A percentile compares a stretch with the other conserved stretches of the same genome.
Conservation (phyloP, 2,888 invertebrate species). For the Resseliella maxima region DNA sequence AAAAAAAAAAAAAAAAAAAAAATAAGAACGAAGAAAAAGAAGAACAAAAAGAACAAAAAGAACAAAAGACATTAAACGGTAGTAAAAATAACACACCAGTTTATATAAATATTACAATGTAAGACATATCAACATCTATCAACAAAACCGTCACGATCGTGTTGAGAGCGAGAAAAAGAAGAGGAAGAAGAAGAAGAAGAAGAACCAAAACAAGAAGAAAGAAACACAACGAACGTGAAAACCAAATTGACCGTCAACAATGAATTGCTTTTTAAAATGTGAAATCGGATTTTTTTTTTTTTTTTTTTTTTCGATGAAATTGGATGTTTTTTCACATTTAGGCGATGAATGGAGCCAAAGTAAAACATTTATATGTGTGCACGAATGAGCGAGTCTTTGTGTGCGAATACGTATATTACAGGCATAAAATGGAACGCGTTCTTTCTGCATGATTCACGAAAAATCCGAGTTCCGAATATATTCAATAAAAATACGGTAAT, state of each 20-base stretch:
- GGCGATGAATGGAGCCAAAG: not conserved
- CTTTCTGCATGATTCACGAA: constrained; percentile 27
- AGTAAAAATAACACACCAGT: constrained; percentile 24
- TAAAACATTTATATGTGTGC: not conserved
- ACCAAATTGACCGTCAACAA: constrained; percentile 51
- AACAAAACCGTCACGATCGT: not conserved
- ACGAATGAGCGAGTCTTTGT: not conserved
- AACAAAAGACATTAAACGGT: constrained; percentile 28
- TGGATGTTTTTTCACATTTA: not conserved
- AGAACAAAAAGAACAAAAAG: not conserved
- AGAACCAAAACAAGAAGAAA: not conserved
- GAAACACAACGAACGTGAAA: constrained; percentile 16
- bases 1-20: not conserved
- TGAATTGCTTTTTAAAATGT: constrained; percentile 30
- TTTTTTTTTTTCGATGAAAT: not conserved
- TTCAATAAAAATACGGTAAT: not conserved
- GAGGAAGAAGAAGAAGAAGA: not conserved
- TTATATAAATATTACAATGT: constrained; percentile 32
- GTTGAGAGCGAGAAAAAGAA: not conserved
- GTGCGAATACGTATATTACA: not conserved
- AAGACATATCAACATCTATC: not conserved
- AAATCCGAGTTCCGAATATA: not conserved
- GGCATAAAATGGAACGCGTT: not conserved
- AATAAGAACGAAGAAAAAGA: not conserved
- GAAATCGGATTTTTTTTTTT: not conserved